phyloP scores from a whole-genome alignment of 2,797 vertebrate species.

The Chiloscyllium punctatum region DNA sequence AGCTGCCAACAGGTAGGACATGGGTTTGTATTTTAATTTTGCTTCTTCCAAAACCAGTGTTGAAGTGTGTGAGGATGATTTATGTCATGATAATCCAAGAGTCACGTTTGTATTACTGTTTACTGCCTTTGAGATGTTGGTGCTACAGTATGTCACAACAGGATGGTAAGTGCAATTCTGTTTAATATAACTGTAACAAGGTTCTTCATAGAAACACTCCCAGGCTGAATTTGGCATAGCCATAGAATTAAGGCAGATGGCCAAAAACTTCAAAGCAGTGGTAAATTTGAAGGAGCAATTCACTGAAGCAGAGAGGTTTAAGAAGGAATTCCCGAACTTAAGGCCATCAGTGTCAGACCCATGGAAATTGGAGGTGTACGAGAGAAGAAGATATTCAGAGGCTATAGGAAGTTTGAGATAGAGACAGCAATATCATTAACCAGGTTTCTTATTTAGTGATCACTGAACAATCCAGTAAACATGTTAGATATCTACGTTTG shows the following conservation, averaged over 20 bases:
- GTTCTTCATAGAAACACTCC: not conserved
- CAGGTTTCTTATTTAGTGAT: not conserved
- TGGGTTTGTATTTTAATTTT: constrained; percentile 12
- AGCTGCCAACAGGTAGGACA: constrained; percentile 5
- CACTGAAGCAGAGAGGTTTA: not conserved
- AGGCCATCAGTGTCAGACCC: not conserved
- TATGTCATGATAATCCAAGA: not conserved
- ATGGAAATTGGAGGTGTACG: not conserved
- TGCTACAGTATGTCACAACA: not conserved
- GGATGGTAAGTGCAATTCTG: not conserved
- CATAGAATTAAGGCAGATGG: not conserved
- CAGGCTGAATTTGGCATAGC: not conserved
- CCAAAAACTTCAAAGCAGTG: not conserved
- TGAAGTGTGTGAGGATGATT: not conserved
- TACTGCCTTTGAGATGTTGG: not conserved
- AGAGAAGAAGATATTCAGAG: not conserved
- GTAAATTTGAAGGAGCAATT: not conserved
- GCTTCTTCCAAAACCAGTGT: not conserved
- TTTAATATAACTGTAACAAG: not conserved
- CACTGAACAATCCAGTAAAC: not conserved
- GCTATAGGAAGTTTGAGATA: not conserved
- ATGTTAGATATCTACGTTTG: not conserved
- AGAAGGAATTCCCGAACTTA: not conserved
- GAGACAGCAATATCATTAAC: not conserved
- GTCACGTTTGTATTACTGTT: not conserved